Base-by-base conservation (phyloP, 2,113 vertebrate species). In the Cavia porcellus region DNA sequence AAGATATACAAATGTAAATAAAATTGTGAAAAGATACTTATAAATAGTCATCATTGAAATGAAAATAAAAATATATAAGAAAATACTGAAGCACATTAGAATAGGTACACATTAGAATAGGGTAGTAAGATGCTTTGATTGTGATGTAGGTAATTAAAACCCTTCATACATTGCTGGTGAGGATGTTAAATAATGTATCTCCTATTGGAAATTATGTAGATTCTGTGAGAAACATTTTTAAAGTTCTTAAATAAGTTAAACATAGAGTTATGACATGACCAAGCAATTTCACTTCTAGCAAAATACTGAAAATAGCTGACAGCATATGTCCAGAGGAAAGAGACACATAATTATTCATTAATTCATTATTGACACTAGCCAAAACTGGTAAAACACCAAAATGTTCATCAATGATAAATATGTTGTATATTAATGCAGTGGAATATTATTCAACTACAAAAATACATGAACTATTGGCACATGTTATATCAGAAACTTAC, bases 31-130 rank as follows among this genome's bases (percentile, higher is more conserved):
- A 83, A 83, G 20, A 30, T 52, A 10, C 17, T 75, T 24, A 87
- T 83, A 35, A 77, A n/a, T 59, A 75, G 6, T 50, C 19, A 96
- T 61, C 35, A 94, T 42, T 38, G 61, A 91, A 77, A 91, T 75
- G 19, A 4, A 82, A 75, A 82, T 52, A 83, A 32, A 38, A 77
- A 75, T 50, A 14, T 25, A 66, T 38, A 55, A 62, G 68, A 47
- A 64, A 47, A 90, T 81, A 75, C 12, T 72, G 2, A 88, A 9
- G 24, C 5, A 24, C 12, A 50, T 14, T 64, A 64, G 30, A 30
- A 30, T 59, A 11, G n/a, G 10, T 52, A 80, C 19, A 55, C 42
- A 11, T 59, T 45, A 80, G 32, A 81, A 74, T 38, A 87, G 50
- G 50, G 45, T 50, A 59, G 59, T 89, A 89, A 66, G 7, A 30